Base-by-base conservation (phyloP, 2,113 vertebrate species). In the Diphyllodes magnificus region DNA sequence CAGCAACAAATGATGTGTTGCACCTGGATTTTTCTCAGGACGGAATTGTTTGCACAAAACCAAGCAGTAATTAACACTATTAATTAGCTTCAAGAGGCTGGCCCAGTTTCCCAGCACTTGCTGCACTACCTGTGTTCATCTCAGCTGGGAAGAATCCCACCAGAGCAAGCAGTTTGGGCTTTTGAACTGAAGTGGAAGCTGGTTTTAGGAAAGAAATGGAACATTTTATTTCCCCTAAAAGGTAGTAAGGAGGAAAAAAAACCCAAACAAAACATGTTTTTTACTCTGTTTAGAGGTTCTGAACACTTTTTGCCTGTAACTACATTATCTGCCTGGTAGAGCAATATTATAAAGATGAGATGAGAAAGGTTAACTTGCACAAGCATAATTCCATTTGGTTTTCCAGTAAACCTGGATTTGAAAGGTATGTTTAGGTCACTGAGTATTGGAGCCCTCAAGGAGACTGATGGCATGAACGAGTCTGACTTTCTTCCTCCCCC, bases 401-500 rank as follows among this genome's bases (percentile, higher is more conserved):
- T 91, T 94, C 72, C 64, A 83, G 80, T 37, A 85, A 95, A 88
- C 23, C 59, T 94, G 61, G 50, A 51, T 69, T 57, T 97, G 90
- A 94, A 92, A 98, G 98, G 97, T 56, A 75, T 79, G 6, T 97
- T 98, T 93, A 96, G 95, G 83, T 96, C 94, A 18, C 81, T 97
- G 88, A 95, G 68, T 54, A 84, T 95, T 13, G 66, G 96, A 90
- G 75, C 71, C 76, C 96, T 98, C n/a, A 16, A 97, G 82, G 90
- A 98, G 40, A 85, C 79, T 18, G 92, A 89, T 40, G 93, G 96
- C 63, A 86, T 57, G 17, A 95, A 88, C 0, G 86, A 97, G 39
- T 91, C 98, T 73, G 97, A 96, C 92, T 98, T 97, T 88, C 88
- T 95, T 95, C 69, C 93, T 69, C 95, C 98, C 56, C 95, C 96